Evolutionary conservation across 2,888 invertebrate species (phyloP).

Genomic region (Sarcophaga carnaria): DNA sequence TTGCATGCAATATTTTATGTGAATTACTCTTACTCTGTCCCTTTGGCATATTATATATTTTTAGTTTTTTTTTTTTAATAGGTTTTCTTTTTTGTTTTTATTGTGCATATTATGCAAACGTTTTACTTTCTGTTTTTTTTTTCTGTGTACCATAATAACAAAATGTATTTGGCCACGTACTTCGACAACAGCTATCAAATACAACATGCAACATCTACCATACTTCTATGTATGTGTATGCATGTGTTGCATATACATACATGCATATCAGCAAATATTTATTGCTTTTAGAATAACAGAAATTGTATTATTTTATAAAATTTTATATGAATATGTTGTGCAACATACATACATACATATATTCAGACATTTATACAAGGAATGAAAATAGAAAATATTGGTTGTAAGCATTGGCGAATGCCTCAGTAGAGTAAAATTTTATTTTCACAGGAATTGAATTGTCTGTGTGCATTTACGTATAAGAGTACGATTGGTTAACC

Average conservation of each 20-base stretch:
- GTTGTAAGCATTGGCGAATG: too few species aligned
- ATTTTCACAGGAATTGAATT: too few species aligned
- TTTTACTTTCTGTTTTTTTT: background rate
- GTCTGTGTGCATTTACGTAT: too few species aligned
- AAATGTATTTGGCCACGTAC: slow-evolving; percentile 11
- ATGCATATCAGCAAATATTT: background rate
- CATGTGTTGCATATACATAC: background rate
- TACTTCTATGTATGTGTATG: background rate
- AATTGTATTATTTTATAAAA: slow-evolving; percentile 8
- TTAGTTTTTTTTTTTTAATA: background rate
- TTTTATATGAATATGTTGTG: background rate
- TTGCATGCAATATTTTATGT: slow-evolving; percentile 5
- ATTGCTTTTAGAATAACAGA: background rate
- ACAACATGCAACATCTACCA: background rate
- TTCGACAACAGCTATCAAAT: background rate
- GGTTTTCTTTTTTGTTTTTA: background rate
- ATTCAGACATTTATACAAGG: too few species aligned
- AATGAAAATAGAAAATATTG: too few species aligned
- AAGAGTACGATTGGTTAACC: too few species aligned
- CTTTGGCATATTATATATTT: background rate
- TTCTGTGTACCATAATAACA: background rate
- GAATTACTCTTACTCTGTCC: too few species aligned
- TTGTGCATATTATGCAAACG: slow-evolving; percentile 22
- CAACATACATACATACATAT: background rate
- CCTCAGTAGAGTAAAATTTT: too few species aligned